Conservation (phyloP, 2,888 invertebrate genomes). For the Parascotia fuliginaria region DNA sequence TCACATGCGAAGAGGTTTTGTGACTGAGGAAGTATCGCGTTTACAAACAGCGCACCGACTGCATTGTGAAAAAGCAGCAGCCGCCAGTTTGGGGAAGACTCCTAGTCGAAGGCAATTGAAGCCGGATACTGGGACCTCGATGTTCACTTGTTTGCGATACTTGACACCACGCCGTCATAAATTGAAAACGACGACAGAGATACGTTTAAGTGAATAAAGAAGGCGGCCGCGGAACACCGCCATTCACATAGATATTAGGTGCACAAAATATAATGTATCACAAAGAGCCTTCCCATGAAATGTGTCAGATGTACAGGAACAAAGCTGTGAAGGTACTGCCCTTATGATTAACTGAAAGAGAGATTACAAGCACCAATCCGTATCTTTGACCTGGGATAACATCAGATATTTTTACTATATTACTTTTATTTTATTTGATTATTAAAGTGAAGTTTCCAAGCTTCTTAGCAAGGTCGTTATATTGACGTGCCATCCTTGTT, state of each 20-base stretch:
- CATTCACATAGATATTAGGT: constrained; percentile 40
- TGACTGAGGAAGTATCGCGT: constrained; percentile 84
- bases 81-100: constrained; percentile 47
- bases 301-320: constrained; percentile 46
- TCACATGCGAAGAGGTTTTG: constrained; percentile 76
- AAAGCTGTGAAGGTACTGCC: constrained; percentile 49
- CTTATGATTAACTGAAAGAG: constrained; percentile 48
- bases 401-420: constrained; percentile 33
- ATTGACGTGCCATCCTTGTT: too few species aligned
- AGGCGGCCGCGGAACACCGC: constrained; percentile 42
- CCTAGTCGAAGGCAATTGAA: constrained; percentile 70
- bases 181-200: constrained; percentile 65
- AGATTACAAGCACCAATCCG: constrained; percentile 42
- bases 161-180: constrained; percentile 59
- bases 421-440: too few species aligned
- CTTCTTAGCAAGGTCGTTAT: too few species aligned
- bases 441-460: too few species aligned
- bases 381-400: constrained; percentile 39
- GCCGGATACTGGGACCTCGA: constrained; percentile 63
- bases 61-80: constrained; percentile 64
- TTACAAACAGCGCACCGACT: constrained; percentile 81
- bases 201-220: constrained; percentile 58
- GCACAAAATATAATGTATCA: constrained; percentile 38
- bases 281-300: constrained; percentile 27
- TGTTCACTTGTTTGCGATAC: constrained; percentile 66